Percentiles rank a stretch among this genome's conserved stretches.
Conservation (phyloP, 1,140 invertebrate species). For the Danaus melanippus region DNA sequence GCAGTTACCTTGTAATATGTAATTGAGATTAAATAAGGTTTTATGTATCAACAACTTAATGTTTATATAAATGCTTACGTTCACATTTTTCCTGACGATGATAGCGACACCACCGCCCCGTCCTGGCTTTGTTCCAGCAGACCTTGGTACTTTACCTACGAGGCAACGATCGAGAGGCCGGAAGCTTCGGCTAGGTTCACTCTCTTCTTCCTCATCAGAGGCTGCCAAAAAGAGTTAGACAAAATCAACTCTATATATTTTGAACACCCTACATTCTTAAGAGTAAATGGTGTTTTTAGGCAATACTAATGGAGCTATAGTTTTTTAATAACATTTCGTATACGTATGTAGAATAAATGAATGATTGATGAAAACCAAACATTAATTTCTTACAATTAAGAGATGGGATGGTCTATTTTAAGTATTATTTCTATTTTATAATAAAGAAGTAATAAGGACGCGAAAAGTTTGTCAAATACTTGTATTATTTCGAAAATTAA, state of each 20-base stretch:
- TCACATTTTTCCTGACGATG: constrained; percentile 36
- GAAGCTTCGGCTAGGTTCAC: constrained; percentile 8
- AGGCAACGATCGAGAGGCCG: constrained; percentile 28
- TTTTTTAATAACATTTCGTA: neutral
- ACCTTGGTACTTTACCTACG: constrained; percentile 39
- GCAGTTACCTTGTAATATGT: no score
- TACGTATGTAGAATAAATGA: no score
- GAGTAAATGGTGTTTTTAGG: neutral
- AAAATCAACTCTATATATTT: constrained; percentile 3
- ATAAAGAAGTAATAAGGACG: neutral
- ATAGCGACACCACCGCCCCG: constrained; percentile 39
- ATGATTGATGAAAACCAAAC: no score
- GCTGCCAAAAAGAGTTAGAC: constrained; percentile 15
- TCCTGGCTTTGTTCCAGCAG: constrained; percentile 34
- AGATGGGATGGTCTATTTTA: neutral
- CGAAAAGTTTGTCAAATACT: no score
- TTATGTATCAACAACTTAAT: no score
- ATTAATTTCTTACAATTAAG: no score
- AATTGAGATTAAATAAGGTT: no score
- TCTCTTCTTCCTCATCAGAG: constrained; percentile 42
- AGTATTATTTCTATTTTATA: constrained; percentile 4
- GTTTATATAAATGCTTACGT: constrained; percentile 16
- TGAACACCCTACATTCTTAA: constrained; percentile 3
- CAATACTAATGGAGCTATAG: neutral
- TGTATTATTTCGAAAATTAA: neutral